A percentile compares a stretch with the other conserved stretches of the same genome.
These are phyloP conservation scores for Pteropus alecto DNA, from an alignment of 2,113 vertebrate genomes.

Conservation along the genomic window DNA sequence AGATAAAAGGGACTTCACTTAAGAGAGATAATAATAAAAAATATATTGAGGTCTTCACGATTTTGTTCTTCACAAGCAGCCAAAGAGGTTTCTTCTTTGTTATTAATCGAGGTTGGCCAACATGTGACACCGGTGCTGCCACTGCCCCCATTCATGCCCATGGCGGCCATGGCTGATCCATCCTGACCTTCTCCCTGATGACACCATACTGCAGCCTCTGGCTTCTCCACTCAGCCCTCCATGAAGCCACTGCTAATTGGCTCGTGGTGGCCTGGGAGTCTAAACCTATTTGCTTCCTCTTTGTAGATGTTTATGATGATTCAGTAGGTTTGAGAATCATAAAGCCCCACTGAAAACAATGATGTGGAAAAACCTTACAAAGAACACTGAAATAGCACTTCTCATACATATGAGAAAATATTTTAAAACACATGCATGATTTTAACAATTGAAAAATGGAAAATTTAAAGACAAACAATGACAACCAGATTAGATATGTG, in stretches of 20 bases:
- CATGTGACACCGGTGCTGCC: not conserved
- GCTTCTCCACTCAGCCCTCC: not conserved
- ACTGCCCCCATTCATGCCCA: not conserved
- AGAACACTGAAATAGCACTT: not conserved
- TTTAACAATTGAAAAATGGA: not conserved
- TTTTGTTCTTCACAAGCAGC: not conserved
- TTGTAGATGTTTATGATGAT: not conserved
- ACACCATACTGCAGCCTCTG: not conserved
- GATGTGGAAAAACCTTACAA: not conserved
- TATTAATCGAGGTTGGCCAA: not conserved
- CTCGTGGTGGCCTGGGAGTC: not conserved
- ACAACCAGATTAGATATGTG: not conserved
- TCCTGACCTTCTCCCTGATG: not conserved
- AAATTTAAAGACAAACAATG: not conserved
- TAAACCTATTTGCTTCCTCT: not conserved
- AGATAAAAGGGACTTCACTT: not conserved
- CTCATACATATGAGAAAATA: not conserved
- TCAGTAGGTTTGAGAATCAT: not conserved
- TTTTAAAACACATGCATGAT: not conserved
- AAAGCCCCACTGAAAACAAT: not conserved
- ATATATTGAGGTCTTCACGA: not conserved
- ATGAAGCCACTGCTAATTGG: not conserved
- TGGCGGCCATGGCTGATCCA: accelerated
- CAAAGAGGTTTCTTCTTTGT: not conserved
- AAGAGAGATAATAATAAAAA: not conserved